Evolutionary conservation across 2,888 invertebrate genomes (phyloP), one percentile per base, ranked within the genome.

Genomic region (Stenichneumon culpator): DNA sequence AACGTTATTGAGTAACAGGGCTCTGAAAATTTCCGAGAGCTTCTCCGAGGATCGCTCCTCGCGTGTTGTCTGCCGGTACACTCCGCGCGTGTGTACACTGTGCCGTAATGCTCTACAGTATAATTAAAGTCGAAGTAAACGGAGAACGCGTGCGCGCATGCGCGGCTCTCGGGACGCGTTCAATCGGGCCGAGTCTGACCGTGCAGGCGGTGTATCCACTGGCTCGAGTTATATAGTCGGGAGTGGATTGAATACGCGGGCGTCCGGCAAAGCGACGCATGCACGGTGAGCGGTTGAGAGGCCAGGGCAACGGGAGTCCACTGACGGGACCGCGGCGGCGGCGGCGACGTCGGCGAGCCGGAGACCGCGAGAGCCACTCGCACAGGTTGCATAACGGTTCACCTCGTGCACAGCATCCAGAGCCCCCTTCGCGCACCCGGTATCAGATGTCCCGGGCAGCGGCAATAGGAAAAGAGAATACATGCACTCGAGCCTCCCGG

Each of bases 321-420:
- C 39, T 80, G 83, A 83, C 83, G 86, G 83, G 65, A 73, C 73
- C 70, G 60, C 16, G 69, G 50, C 25, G 39, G 25, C 65, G 54
- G 69, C 47, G 50, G 68, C 63, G 73, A 54, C 63, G 77, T 78
- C 74, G 78, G 75, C 88, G 88, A 87, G 87, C 39, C 84, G 83
- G 87, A 87, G 88, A 87, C 89, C 88, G 88, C 79, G 80, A 79
- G 47, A 79, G 77, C 87, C 63, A 82, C 79, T 73, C 87, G 84
- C 87, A 86, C 91, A 91, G 92, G 92, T 91, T 92, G 91, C 91
- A 91, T 92, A 92, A 92, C 92, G 92, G 92, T 92, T 89, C 82
- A 87, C 83, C 82, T 69, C 89, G 88, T 90, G 90, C 89, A 90
- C 89, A 90, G 86, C 86, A 83, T 89, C 82, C 68, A 79, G 88